Evolutionary conservation across 2,888 invertebrate species (phyloP), one percentile per base, ranked within the genome.

Genomic region (Ametastegia equiseti): DNA sequence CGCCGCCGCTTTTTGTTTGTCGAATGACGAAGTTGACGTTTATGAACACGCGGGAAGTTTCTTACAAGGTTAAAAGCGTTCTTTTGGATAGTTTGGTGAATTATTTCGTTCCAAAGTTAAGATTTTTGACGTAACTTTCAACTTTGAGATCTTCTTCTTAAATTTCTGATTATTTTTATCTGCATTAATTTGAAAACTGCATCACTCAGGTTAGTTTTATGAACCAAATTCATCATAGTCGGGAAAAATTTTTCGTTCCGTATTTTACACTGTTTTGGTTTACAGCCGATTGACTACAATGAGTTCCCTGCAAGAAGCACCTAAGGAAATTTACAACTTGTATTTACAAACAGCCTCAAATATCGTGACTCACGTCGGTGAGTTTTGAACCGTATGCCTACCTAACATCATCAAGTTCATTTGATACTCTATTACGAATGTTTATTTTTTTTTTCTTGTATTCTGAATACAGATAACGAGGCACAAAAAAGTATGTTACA

Each of bases 311-410:
- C 39, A 77, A 33, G 67, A 69, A 69, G 65, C 42, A 39, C 47
- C 75, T 11, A 81, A 57, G 9, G 39, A 81, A 78, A 77, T 87
- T 2, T 84, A 86, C 54, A 86, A 87, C 30, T 82, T 75, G 80
- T 87, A 85, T 30, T 80, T 85, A n/a, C 87, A 86, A 85, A 88
- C 87, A 50, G 90, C 90, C 33, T 84, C 83, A 0, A 87, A 88
- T 75, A 84, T 88, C 23, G 83, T 88, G 23, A 84, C 73, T 39
- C 84, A 89, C 39, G 86, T 84, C 71, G 87, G 90, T 90, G 84
- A 85, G 84, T 84, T 67, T 27, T 81, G 45, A 42, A 39, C 39
- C 23, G 11, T 47, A 57, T 5, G 65, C 13, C 23, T 6, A 27
- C 23, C 19, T 42, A 11, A 13, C 5, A 15, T 71, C 47, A 7